Evolutionary conservation across 2,888 invertebrate genomes (phyloP), one percentile per base, ranked within the genome.

Genomic region (Tinea semifulvella): DNA sequence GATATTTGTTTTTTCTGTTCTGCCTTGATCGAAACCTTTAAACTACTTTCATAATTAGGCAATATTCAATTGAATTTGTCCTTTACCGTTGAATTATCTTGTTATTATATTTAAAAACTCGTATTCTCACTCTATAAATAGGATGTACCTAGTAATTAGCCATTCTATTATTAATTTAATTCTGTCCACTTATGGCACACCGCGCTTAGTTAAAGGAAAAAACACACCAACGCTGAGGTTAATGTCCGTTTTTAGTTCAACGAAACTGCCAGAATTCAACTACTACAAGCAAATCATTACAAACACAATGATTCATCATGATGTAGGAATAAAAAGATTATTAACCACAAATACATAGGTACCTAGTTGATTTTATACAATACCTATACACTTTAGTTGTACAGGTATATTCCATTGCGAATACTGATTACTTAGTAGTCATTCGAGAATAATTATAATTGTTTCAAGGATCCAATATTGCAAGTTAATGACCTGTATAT

Each of bases 161-260:
- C n/a, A n/a, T n/a, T n/a, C n/a, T n/a, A n/a, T n/a, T n/a, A n/a
- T n/a, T n/a, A n/a, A n/a, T n/a, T n/a, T n/a, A n/a, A n/a, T n/a
- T n/a, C 31, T 31, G 31, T 31, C 5, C 22, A 5, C 8, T 22
- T 7, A 22, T 22, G 8, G 8, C 8, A 22, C 22, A 22, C 8
- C 22, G 22, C 8, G 31, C 31, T 31, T 31, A 31, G n/a, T 57
- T 19, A 20, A 36, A 61, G 61, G 70, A 72, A 70, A 64, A 70
- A 67, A 62, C 56, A 50, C 55, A 51, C 53, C 48, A 55, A 58
- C 51, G 56, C 47, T 31, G 70, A 67, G 79, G 74, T 73, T 80
- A 79, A 68, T 58, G 79, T 63, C 74, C 79, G 71, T 65, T 66
- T 72, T 70, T 62, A 63, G 68, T 73, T 70, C 63, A 65, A 60